phyloP scores from a whole-genome alignment of 2,888 invertebrate species.

The Octonoba sinensis region DNA sequence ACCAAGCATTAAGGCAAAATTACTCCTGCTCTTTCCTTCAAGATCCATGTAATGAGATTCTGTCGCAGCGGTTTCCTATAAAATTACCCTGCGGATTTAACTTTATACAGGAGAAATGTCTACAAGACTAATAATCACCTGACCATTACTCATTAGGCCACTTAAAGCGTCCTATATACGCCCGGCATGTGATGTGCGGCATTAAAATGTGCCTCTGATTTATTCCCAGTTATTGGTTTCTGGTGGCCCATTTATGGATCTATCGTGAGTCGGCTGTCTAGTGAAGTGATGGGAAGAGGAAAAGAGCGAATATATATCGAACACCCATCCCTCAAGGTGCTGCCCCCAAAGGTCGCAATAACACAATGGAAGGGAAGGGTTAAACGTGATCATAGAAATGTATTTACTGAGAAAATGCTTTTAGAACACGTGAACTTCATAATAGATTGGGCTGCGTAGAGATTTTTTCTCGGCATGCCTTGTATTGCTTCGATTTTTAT shows the following conservation, averaged over 20 bases:
- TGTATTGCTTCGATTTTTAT: too few relatives aligned
- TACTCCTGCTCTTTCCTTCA: too few relatives aligned
- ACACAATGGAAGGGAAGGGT: slow-evolving; percentile 13
- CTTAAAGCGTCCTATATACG: slow-evolving; percentile 36
- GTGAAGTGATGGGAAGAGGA: slow-evolving; percentile 16
- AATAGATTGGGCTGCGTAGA: too few relatives aligned
- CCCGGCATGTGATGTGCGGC: slow-evolving; percentile 26
- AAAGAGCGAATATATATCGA: slow-evolving; percentile 25
- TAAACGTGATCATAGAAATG: neutral
- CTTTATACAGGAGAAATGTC: too few relatives aligned
- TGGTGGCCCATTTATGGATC: slow-evolving; percentile 31
- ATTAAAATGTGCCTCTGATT: slow-evolving; percentile 22
- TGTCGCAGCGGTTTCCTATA: too few relatives aligned
- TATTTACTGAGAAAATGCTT: too few relatives aligned
- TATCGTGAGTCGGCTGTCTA: slow-evolving; percentile 14
- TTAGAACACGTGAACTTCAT: too few relatives aligned
- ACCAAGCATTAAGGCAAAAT: too few relatives aligned
- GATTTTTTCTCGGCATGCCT: too few relatives aligned
- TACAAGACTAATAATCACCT: neutral
- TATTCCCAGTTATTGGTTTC: slow-evolving; percentile 32
- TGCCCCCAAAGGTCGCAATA: slow-evolving; percentile 20
- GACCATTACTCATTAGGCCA: slow-evolving; percentile 13
- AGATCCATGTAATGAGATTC: too few relatives aligned
- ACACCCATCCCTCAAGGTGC: slow-evolving; percentile 52
- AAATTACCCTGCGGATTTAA: too few relatives aligned